These are phyloP conservation scores for Himalopsyche japonica DNA, from an alignment of 2,888 invertebrate genomes.

Conservation along the genomic window DNA sequence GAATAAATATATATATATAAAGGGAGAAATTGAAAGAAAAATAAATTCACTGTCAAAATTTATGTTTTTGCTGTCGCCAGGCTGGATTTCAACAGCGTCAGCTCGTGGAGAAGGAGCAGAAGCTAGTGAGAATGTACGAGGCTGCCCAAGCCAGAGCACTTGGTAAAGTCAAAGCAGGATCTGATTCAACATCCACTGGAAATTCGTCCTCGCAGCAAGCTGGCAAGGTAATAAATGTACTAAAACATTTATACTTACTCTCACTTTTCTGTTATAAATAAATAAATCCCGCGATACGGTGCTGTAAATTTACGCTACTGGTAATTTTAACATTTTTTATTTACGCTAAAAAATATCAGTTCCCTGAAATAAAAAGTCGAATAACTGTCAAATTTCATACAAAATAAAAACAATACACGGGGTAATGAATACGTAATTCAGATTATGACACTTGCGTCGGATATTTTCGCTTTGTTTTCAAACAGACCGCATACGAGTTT, in stretches of 20 bases:
- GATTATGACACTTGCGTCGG: neutral
- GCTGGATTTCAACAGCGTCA: conserved; percentile 83
- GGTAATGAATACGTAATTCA: neutral
- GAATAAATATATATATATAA: no score
- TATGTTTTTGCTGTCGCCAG: conserved; percentile 53
- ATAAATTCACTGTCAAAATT: neutral
- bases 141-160: conserved; percentile 69
- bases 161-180: conserved; percentile 58
- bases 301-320: no score
- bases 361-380: no score
- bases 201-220: conserved; percentile 45
- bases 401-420: neutral
- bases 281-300: no score
- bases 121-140: conserved; percentile 71
- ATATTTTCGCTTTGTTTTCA: neutral
- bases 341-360: no score
- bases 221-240: conserved; percentile 48
- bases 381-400: neutral
- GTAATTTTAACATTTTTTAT: no score
- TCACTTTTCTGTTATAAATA: no score
- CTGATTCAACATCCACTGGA: neutral
- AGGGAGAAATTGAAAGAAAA: no score
- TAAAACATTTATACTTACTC: no score
- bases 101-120: conserved; percentile 78
- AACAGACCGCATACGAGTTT: neutral